Evolutionary conservation across 2,113 vertebrate genomes (phyloP), one percentile per base, ranked within the genome.

Genomic region (Baryphthengus martii): DNA sequence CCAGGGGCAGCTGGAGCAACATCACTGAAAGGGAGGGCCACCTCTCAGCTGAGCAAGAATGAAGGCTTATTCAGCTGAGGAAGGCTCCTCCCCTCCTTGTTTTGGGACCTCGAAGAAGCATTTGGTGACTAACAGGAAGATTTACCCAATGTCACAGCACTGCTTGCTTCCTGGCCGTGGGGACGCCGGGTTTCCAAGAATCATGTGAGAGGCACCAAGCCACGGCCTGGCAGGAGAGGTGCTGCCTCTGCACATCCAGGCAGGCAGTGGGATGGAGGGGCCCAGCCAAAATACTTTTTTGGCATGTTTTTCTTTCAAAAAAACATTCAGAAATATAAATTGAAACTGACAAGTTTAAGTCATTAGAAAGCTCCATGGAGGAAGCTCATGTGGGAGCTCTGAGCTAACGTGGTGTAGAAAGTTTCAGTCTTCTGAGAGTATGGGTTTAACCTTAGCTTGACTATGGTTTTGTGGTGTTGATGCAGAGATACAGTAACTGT

Each of bases 181-280:
- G 75, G 91, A 90, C 68, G n/a, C 10, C 23, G 39, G 18, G 67
- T 76, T 93, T 95, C 93, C 95, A 88, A 79, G 94, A 96, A 95
- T 65, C 4, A 0, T 29, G 25, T 28, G 31, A 85, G 81, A 87
- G 68, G 71, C 49, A 78, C 31, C 0, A 8, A 88, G 82, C 61
- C 2, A 0, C 76, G 2, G 56, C 75, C 63, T 63, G 85, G 82
- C 88, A 70, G 78, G 24, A 76, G 74, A 80, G 52, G 6, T 56
- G 91, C 96, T 85, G 52, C 66, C 71, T 94, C 85, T 94, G 88
- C 61, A 62, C 49, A 70, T 75, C 78, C 5, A 4, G 2, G 3
- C 26, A 67, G 77, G 47, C 65, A 20, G 23, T 13, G 55, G 35
- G n/a, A 58, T 12, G 39, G 39, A 39, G 42, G 16, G 91, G 7